Conservation (phyloP, 2,888 invertebrate species). For the Oxycera nigricornis region DNA sequence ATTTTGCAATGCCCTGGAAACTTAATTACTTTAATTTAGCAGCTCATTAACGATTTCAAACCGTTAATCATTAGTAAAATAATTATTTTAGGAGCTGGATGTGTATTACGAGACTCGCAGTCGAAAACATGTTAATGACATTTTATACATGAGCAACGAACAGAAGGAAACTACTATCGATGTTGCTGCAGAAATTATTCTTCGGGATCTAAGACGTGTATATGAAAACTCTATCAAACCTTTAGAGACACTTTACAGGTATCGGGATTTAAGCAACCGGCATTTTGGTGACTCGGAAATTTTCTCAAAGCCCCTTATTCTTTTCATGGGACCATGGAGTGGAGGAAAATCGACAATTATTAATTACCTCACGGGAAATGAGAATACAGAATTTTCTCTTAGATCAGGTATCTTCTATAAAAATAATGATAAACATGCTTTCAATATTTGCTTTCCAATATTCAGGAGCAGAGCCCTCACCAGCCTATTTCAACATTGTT, state of each 20-base stretch:
- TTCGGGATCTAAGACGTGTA: slow-evolving; percentile 83
- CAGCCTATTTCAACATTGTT: slow-evolving; percentile 90
- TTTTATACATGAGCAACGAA: slow-evolving; percentile 81
- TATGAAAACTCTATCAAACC: slow-evolving; percentile 90
- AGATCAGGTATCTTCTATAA: slow-evolving; percentile 81
- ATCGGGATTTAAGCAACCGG: slow-evolving; percentile 88
- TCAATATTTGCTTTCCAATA: not conserved
- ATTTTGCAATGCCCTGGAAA: no score
- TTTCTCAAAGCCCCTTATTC: slow-evolving; percentile 88
- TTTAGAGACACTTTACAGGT: slow-evolving; percentile 88
- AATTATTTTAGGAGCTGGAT: slow-evolving; percentile 68
- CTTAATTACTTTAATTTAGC: no score
- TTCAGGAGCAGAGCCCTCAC: slow-evolving; percentile 90
- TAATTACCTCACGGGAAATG: slow-evolving; percentile 88
- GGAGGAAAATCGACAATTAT: slow-evolving; percentile 94
- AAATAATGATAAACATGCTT: no score
- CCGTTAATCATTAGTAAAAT: not conserved
- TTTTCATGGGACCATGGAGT: slow-evolving; percentile 97
- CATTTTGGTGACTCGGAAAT: slow-evolving; percentile 95
- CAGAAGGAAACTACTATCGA: slow-evolving; percentile 74
- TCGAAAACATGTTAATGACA: slow-evolving; percentile 79
- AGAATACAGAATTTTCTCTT: slow-evolving; percentile 81
- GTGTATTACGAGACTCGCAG: slow-evolving; percentile 80
- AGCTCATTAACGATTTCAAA: no score
- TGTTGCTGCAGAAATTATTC: slow-evolving; percentile 77